Base-by-base conservation (phyloP, 2,888 invertebrate species). In the Drosophila suboccidentalis region DNA sequence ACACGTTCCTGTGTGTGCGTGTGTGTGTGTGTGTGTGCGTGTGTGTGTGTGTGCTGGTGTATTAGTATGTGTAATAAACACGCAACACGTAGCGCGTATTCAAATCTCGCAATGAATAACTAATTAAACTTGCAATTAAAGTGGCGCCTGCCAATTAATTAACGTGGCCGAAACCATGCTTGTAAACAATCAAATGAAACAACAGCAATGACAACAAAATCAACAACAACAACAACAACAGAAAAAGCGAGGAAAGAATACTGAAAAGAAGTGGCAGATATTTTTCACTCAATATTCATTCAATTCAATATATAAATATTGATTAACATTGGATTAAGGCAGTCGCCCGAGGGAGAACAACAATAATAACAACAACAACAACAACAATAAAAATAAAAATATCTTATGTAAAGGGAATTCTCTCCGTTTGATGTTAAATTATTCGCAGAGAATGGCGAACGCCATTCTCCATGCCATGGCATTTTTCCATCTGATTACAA, bases 101-200 rank as follows among this genome's bases (percentile, higher is more conserved):
- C 61, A 58, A 66, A 62, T 65, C 54, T 61, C 32, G 26, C 59
- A 60, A 69, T 75, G 69, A 69, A 75, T 74, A 60, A 58, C 64
- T 70, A 70, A 75, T 75, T 70, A 65, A 39, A 75, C 46, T 49
- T 55, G 60, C 60, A 69, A 43, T 70, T 69, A 65, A 70, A 65
- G 72, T 36, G 36, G 51, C 22, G 46, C 44, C 44, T 47, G 36
- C 39, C 70, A 65, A 75, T 65, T 70, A 65, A 72, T 67, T 75
- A 72, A 64, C 54, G 64, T 43, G 43, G 17, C 46, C 58, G 46
- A 50, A 54, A 34, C 59, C 36, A 34, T 54, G 50, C 71, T 58
- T 47, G 60, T 51, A 55, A 51, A 55, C 64, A 75, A 61, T 59
- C 49, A 22, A 44, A 44, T 54, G 22, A 38, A 49, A 41, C 38